These are phyloP conservation scores for Dromiciops gliroides DNA, from an alignment of 2,113 vertebrate species.

Conservation along the genomic window DNA sequence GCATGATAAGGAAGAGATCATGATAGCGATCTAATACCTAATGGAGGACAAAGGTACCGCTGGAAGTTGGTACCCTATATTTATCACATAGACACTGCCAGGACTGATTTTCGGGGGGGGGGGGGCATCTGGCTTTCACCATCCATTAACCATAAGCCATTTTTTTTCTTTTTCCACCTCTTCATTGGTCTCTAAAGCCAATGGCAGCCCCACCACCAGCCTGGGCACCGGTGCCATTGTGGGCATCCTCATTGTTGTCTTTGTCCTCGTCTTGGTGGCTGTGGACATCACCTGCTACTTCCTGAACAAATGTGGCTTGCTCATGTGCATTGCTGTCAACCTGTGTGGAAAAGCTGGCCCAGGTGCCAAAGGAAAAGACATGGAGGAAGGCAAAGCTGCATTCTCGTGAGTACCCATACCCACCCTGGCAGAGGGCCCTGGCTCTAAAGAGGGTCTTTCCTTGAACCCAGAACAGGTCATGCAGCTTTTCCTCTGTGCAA, in stretches of 20 bases:
- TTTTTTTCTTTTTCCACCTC: constrained; percentile 65
- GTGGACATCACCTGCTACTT: constrained; percentile 98
- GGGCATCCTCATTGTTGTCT: constrained; percentile 94
- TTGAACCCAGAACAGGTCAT: not conserved
- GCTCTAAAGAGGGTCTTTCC: not conserved
- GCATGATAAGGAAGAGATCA: not conserved
- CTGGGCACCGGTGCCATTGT: constrained; percentile 93
- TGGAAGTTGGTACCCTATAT: not conserved
- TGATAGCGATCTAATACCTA: not conserved
- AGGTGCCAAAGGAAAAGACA: constrained; percentile 92
- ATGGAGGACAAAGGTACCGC: not conserved
- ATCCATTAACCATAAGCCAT: constrained; percentile 29
- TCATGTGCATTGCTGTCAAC: constrained; percentile 99
- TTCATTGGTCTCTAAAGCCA: constrained; percentile 81
- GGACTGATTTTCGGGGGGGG: not conserved
- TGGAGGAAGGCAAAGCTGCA: constrained; percentile 95
- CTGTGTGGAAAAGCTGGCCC: constrained; percentile 94
- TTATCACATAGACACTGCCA: not conserved
- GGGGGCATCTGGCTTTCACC: not conserved
- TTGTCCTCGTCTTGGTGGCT: constrained; percentile 93
- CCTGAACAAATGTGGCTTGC: constrained; percentile 97
- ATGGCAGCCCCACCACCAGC: constrained; percentile 86
- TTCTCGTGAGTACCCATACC: constrained; percentile 91
- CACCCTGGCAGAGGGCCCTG: not conserved
- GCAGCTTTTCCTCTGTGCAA: not conserved